phyloP scores from a whole-genome alignment of 2,888 invertebrate species.

The Torymus texanus region DNA sequence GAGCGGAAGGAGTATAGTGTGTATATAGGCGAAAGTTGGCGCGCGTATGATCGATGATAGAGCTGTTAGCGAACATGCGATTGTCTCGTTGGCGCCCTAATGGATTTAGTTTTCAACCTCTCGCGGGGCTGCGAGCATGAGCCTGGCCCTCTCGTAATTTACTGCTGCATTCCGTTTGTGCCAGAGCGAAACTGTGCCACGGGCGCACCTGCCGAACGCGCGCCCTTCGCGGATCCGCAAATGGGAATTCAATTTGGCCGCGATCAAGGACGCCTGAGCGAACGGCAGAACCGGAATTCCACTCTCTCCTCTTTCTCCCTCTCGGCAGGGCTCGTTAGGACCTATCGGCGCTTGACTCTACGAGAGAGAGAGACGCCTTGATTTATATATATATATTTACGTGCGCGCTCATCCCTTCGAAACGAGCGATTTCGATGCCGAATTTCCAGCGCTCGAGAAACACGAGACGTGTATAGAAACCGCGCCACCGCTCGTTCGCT shows the following conservation, averaged over 20 bases:
- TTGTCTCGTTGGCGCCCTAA: conserved; percentile 48
- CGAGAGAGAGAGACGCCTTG: neutral
- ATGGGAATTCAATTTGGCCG: conserved; percentile 26
- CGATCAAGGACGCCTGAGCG: neutral
- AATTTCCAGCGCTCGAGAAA: neutral
- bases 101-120: neutral
- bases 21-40: conserved; percentile 2
- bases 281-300: neutral
- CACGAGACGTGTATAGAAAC: neutral
- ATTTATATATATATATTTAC: conserved; percentile 16
- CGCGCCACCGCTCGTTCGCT: neutral
- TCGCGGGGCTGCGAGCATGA: neutral
- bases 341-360: neutral
- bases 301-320: no score
- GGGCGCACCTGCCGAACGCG: neutral
- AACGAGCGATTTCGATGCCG: neutral
- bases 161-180: no score
- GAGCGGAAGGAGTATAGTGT: no score
- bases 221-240: neutral
- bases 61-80: conserved; percentile 58
- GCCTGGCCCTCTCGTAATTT: no score
- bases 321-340: conserved; percentile 22
- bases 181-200: no score
- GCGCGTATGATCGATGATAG: conserved; percentile 61
- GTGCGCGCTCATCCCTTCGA: neutral